Base-by-base conservation (phyloP, 2,113 vertebrate genomes). In the Pteruthius melanotis region DNA sequence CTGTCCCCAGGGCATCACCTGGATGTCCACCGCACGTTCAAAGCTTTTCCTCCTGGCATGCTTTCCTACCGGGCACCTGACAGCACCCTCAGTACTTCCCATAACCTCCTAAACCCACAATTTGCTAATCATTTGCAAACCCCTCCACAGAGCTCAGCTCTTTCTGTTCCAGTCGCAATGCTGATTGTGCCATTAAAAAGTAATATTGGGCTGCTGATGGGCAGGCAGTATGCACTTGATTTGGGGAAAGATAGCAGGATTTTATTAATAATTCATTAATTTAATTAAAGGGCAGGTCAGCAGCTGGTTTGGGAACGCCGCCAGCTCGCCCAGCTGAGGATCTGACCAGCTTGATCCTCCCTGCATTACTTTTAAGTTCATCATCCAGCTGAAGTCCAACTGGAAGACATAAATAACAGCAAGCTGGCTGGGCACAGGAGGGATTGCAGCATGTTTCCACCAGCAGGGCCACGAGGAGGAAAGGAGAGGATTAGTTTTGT, bases 401-500 rank as follows among this genome's bases (percentile, higher is more conserved):
- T 85, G 88, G 84, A 88, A 94, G 93, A 91, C 95, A 93, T 85
- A 93, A 97, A 89, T 89, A 93, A 82, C 72, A 68, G 52, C 0
- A 21, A 69, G 87, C 79, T 96, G 94, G 87, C 94, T 10, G 49
- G 65, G 74, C 5, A 44, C 7, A 0, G 69, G 75, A 87, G 69
- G 89, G 70, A 97, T 94, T 90, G 87, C 93, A 94, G 91, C 84
- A 35, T 87, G 45, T 97, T 97, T 96, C 95, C 94, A 95, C 91
- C 24, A 76, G 78, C 91, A 83, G 33, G 84, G 87, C 94, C 96
- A 95, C 4, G 2, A 90, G 75, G 78, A 95, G 84, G 93, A 87
- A 91, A 93, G 83, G 78, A 85, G 53, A 81, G 63, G 87, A 95
- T 95, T 89, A 61, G 50, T 47, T 79, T 59, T 50, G 75, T 4